These are phyloP conservation scores for Drosophila pseudoobscura DNA, from an alignment of 1,140 invertebrate genomes.

Conservation along the genomic window DNA sequence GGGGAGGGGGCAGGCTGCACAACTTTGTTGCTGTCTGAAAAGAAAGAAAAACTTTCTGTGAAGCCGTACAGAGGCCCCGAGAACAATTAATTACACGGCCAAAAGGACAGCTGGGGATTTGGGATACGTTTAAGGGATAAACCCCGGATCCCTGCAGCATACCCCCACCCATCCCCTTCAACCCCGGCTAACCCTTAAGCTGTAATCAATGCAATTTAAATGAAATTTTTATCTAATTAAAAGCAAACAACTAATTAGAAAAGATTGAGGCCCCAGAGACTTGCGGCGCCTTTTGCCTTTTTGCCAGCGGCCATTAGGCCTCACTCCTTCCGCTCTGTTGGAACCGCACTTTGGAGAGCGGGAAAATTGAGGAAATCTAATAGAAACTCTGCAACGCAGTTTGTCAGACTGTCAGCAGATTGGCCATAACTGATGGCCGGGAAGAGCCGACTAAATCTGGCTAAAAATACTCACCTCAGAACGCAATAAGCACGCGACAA, in stretches of 20 bases:
- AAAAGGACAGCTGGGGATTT: conserved; percentile 57
- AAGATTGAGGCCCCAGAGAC: conserved; percentile 23
- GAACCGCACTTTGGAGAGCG: not conserved
- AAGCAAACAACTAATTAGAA: conserved; percentile 64
- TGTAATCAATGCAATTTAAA: conserved; percentile 62
- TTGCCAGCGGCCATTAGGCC: conserved; percentile 15
- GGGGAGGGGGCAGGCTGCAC: conserved; percentile 1
- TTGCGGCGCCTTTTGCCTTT: conserved; percentile 32
- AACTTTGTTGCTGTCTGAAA: conserved; percentile 47
- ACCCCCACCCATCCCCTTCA: not conserved
- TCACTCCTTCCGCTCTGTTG: no score
- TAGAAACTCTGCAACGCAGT: conserved; percentile 55
- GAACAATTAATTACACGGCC: conserved; percentile 71
- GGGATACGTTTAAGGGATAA: conserved; percentile 12
- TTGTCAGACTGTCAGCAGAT: conserved; percentile 58
- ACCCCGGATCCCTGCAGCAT: no score
- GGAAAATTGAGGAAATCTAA: conserved; percentile 37
- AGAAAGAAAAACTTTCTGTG: conserved; percentile 58
- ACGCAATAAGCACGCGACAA: conserved; percentile 70
- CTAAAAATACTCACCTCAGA: conserved; percentile 35
- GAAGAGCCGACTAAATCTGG: conserved; percentile 12
- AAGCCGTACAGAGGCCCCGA: conserved; percentile 20
- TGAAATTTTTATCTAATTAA: conserved; percentile 64
- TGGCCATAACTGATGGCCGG: conserved; percentile 40
- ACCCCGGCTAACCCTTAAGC: conserved; percentile 10